Conservation (phyloP, 2,888 invertebrate species). For the Pyralis farinalis region DNA sequence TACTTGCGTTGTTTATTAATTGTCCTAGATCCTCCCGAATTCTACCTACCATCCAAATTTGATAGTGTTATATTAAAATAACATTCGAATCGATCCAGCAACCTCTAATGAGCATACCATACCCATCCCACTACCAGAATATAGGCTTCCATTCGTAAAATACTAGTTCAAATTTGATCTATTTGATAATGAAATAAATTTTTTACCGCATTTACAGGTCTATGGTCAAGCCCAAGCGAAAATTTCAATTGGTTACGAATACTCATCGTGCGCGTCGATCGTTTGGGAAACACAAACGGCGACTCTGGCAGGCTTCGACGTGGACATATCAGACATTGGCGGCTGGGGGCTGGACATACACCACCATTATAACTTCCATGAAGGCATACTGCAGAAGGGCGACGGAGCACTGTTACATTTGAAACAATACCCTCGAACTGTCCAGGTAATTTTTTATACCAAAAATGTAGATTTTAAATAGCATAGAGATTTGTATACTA, state of each 20-base stretch:
- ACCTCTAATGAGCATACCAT: too few relatives aligned
- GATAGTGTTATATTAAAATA: too few relatives aligned
- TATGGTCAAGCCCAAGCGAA: conserved; percentile 94
- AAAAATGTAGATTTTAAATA: too few relatives aligned
- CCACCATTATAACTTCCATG: conserved; percentile 99
- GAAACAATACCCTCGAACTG: conserved; percentile 94
- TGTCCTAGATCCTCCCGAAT: too few relatives aligned
- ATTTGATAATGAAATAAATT: too few relatives aligned
- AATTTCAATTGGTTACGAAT: conserved; percentile 96
- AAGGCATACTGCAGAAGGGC: conserved; percentile 98
- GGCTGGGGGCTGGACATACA: conserved; percentile 99
- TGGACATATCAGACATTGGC: conserved; percentile 97
- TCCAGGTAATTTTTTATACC: conserved; percentile 83
- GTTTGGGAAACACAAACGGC: conserved; percentile 98
- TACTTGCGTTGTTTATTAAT: too few relatives aligned
- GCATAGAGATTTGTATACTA: too few relatives aligned
- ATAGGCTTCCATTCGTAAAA: too few relatives aligned
- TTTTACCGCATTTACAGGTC: conserved; percentile 55
- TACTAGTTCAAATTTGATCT: too few relatives aligned
- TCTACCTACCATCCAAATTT: too few relatives aligned
- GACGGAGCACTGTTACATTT: conserved; percentile 97
- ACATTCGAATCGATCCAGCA: too few relatives aligned
- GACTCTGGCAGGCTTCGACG: conserved; percentile 96
- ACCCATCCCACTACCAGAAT: too few relatives aligned
- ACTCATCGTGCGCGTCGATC: conserved; percentile 90